Evolutionary conservation across 2,113 vertebrate species (phyloP), one percentile per base, ranked within the genome.

Genomic region (Rhinolophus ferrumequinum): DNA sequence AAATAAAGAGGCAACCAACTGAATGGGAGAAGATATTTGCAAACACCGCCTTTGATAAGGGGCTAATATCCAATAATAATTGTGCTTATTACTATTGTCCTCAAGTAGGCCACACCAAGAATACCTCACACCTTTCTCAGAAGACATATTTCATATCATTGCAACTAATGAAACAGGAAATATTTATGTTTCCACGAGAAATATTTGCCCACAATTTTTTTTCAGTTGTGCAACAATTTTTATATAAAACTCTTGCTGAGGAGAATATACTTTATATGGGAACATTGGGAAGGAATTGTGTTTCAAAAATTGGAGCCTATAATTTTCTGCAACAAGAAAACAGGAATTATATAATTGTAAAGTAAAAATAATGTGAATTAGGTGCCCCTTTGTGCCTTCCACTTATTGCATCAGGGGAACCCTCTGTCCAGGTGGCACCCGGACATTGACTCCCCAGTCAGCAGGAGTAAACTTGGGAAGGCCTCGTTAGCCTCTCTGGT

Each of bases 221-320:
- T 84, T 97, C 88, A 95, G 86, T 81, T 96, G 30, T 95, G 92
- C 56, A 89, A 18, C 0, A 94, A n/a, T 96, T 97, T 67, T 26
- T 41, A 72, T 84, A 64, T 95, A 58, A 97, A 97, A 95, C 44
- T 1, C 19, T 92, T 95, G 9, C 6, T 87, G 62, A 79, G 88
- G 77, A 0, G 7, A 52, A 83, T 82, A 9, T 2, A n/a, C 97
- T 92, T 93, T 33, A 73, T 67, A 52, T 47, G 38, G 66, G 56
- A 77, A 93, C 41, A 76, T 56, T 90, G 72, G 5, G 38, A 47
- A 70, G 3, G 15, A 64, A 85, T 80, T 93, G 11, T 47, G 67
- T 24, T 60, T 70, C 89, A 47, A 75, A 92, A 62, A 30, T 41
- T 38, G 21, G 52, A 89, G 22, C 3, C 6, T 60, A 58, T 41